Conservation (phyloP, 2,888 invertebrate species). For the Apantesis nais region DNA sequence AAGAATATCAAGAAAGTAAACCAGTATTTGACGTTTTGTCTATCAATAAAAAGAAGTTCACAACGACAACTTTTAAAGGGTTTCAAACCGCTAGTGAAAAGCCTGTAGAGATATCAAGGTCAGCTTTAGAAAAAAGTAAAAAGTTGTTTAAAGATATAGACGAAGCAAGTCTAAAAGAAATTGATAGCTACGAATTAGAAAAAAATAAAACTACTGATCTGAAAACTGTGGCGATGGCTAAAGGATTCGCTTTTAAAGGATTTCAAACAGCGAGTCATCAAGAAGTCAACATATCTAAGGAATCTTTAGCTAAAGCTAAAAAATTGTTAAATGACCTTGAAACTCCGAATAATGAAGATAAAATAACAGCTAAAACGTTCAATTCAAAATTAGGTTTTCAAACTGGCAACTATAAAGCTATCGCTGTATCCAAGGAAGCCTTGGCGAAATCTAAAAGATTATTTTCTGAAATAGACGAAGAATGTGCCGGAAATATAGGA, state of each 20-base stretch:
- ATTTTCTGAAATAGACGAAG: conserved; percentile 31
- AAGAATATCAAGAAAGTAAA: background rate
- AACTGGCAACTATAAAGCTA: conserved; percentile 21
- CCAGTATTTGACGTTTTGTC: background rate
- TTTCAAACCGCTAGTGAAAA: conserved; percentile 27
- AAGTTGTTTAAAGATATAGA: conserved; percentile 9
- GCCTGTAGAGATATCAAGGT: conserved; percentile 39
- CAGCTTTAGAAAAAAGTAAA: conserved; percentile 21
- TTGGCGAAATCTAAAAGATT: conserved; percentile 26
- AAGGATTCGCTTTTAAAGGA: conserved; percentile 15
- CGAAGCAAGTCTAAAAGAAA: background rate
- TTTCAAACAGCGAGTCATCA: conserved; percentile 44
- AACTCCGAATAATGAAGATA: background rate
- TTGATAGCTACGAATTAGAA: conserved; percentile 5
- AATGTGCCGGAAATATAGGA: background rate
- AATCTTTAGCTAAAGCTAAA: conserved; percentile 47
- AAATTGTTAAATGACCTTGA: conserved; percentile 48
- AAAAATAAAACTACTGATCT: conserved; percentile 54
- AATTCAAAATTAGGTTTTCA: conserved; percentile 19
- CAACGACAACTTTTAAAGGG: conserved; percentile 12
- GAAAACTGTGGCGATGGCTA: background rate
- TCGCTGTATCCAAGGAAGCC: conserved; percentile 22
- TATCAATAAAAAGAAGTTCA: background rate
- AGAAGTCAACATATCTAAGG: conserved; percentile 34
- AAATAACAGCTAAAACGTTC: background rate